Evolutionary conservation across 2,888 invertebrate species (phyloP).

Genomic region (Bursaphelenchus okinawaensis): DNA sequence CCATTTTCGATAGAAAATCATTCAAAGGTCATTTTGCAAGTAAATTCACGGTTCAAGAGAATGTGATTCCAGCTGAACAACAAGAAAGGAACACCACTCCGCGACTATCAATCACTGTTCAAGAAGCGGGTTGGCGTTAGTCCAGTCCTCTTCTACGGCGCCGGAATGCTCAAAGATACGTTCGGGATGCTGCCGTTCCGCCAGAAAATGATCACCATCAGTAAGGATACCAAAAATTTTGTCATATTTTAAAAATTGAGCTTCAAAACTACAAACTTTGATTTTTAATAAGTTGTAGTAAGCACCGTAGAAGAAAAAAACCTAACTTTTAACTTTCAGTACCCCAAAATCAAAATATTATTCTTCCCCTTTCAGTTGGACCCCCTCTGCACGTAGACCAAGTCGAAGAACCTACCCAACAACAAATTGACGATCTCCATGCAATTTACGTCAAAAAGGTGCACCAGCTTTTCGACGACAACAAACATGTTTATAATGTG

Average conservation of each 20-base stretch:
- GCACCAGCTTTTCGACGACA: constrained; percentile 72
- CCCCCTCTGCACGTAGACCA: constrained; percentile 73
- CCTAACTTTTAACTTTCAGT: too few relatives aligned
- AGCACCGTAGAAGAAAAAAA: too few relatives aligned
- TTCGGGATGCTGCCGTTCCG: constrained; percentile 15
- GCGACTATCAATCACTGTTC: constrained; percentile 16
- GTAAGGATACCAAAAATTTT: constrained; percentile 19
- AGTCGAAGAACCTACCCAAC: constrained; percentile 69
- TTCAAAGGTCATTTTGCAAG: too few relatives aligned
- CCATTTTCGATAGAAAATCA: too few relatives aligned
- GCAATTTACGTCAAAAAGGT: constrained; percentile 70
- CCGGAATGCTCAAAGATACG: constrained; percentile 4
- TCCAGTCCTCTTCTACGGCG: constrained; percentile 13
- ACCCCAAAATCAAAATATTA: too few relatives aligned
- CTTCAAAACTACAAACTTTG: too few relatives aligned
- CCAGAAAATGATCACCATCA: constrained; percentile 66
- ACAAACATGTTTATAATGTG: constrained; percentile 71
- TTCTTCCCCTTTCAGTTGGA: constrained; percentile 66
- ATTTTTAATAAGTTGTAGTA: too few relatives aligned
- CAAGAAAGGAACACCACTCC: constrained; percentile 7
- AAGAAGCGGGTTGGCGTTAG: constrained; percentile 9
- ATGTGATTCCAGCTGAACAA: constrained; percentile 11
- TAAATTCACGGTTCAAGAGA: constrained; percentile 1
- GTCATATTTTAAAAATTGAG: too few relatives aligned
- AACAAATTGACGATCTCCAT: constrained; percentile 67